phyloP scores from a whole-genome alignment of 2,797 vertebrate species.

The Thunnus albacares region DNA sequence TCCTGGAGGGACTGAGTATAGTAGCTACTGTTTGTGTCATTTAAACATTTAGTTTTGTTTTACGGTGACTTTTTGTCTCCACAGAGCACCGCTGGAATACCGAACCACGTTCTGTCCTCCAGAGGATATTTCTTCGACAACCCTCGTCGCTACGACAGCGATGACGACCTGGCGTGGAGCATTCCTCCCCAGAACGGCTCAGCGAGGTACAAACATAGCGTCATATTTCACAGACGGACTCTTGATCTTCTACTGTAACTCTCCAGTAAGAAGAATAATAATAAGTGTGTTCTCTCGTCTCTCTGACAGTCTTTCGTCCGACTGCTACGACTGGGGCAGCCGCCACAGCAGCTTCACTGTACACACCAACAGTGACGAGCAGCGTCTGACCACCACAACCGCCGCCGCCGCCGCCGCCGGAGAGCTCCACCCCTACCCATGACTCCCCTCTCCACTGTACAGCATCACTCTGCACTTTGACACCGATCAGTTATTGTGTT shows the following conservation, averaged over 20 bases:
- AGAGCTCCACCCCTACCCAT: slow-evolving; percentile 83
- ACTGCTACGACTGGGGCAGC: slow-evolving; percentile 90
- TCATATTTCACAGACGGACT: too few species aligned
- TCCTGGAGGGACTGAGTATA: too few species aligned
- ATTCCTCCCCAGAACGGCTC: slow-evolving; percentile 89
- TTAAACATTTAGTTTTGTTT: too few species aligned
- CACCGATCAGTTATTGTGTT: slow-evolving; percentile 37
- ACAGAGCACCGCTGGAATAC: slow-evolving; percentile 85
- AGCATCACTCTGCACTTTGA: slow-evolving; percentile 63
- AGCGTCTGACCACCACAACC: slow-evolving; percentile 77
- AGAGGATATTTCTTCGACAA: slow-evolving; percentile 96
- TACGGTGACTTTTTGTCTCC: neutral
- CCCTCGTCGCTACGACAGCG: slow-evolving; percentile 95
- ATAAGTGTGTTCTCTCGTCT: neutral
- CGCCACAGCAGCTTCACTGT: slow-evolving; percentile 90
- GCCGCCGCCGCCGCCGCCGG: slow-evolving; percentile 68
- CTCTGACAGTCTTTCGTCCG: slow-evolving; percentile 85
- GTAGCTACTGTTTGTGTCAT: too few species aligned
- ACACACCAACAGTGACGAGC: slow-evolving; percentile 84
- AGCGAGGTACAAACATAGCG: slow-evolving; percentile 82
- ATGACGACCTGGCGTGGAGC: slow-evolving; percentile 94
- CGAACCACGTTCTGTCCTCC: slow-evolving; percentile 91
- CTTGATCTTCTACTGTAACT: neutral
- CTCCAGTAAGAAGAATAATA: too few species aligned
- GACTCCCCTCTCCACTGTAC: slow-evolving; percentile 45